Evolutionary conservation across 2,113 vertebrate genomes (phyloP), one percentile per base, ranked within the genome.

Genomic region (Phocoena phocoena): DNA sequence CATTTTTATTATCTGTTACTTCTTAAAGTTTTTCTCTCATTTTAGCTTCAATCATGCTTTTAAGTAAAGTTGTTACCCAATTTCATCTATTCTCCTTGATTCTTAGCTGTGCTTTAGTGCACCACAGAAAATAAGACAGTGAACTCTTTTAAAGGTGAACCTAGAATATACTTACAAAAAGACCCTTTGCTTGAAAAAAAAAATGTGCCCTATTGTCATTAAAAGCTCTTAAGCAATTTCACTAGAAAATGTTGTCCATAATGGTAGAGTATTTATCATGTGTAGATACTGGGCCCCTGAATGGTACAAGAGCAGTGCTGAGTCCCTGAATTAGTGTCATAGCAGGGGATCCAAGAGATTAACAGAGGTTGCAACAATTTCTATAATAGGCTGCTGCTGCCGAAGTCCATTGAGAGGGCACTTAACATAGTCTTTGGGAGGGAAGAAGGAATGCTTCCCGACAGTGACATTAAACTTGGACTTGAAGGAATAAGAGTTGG

Each of bases 111-210:
- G 21, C 13, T 79, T 93, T 50, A 63, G 11, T 70, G 31, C 2
- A 87, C 12, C 41, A 44, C 33, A 50, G 26, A 88, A 77, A 41
- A 47, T 44, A 79, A 55, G 36, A 60, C 11, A 70, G 36, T n/a
- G 38, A 85, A 41, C 5, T 58, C 15, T 77, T 70, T 68, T 62
- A 89, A 93, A 96, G 25, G 73, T 38, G 7, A 84, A 77, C 50
- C 8, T 88, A 88, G 33, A 84, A 88, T 90, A 65, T 60, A 36
- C 38, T 76, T 88, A 1, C 92, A 68, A 96, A 82, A 92, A 71
- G 36, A 0, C 2, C 31, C 5, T 62, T 82, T 41, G n/a, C 60
- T 87, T 58, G 18, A n/a, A 38, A 50, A 25, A 50, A 50, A 50
- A 14, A 50, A 50, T 8, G 10, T 81, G 58, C 10, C 3, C 26